Percentiles rank a stretch among this genome's conserved stretches.
phyloP scores from a whole-genome alignment of 2,888 invertebrate species.

The Minunthozetes semirufus region DNA sequence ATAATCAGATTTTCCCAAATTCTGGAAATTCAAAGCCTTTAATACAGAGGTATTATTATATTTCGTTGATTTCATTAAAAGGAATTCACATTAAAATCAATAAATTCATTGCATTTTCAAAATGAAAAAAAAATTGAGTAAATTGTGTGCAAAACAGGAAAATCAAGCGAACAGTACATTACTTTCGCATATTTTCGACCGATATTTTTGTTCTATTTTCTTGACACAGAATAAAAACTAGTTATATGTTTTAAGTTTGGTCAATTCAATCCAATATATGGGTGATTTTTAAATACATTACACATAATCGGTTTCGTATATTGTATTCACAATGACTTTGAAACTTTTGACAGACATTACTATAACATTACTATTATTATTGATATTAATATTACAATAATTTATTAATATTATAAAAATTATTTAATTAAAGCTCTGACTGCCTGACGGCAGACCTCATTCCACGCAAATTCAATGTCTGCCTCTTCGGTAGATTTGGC shows the following conservation, averaged over 20 bases:
- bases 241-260: background rate
- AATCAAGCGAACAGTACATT: background rate
- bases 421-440: background rate
- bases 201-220: slow-evolving; percentile 23
- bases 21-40: too few relatives aligned
- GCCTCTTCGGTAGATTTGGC: slow-evolving; percentile 70
- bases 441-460: slow-evolving; percentile 57
- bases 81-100: background rate
- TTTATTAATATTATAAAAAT: background rate
- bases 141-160: background rate
- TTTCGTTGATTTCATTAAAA: too few relatives aligned
- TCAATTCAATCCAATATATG: background rate
- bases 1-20: too few relatives aligned
- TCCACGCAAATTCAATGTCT: slow-evolving; percentile 80
- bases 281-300: background rate
- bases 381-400: too few relatives aligned
- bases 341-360: background rate
- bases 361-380: too few relatives aligned
- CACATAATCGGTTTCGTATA: background rate
- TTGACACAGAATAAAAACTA: background rate
- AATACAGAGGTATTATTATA: too few relatives aligned
- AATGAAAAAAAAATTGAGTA: background rate
- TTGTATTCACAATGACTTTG: background rate
- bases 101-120: background rate
- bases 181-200: slow-evolving; percentile 12